Evolutionary conservation across 2,888 invertebrate genomes (phyloP).

Genomic region (Limnephilus auricula): DNA sequence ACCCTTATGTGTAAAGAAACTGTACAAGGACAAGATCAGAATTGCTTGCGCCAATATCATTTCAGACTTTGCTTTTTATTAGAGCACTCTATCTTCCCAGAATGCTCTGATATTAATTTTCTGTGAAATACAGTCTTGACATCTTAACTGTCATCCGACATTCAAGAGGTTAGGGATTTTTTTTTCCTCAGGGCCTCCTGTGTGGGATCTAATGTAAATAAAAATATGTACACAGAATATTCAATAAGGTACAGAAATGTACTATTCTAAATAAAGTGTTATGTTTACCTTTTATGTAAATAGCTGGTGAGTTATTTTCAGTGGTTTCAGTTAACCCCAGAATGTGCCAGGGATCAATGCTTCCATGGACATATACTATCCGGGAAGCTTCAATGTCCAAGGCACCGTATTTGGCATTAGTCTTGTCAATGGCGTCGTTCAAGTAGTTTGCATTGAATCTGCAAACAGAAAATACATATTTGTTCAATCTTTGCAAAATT

Average conservation of each 20-base stretch:
- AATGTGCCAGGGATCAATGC: constrained; percentile 93
- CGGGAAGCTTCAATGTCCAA: constrained; percentile 83
- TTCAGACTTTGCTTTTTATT: too few species aligned
- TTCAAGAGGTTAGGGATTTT: too few species aligned
- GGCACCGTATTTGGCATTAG: constrained; percentile 90
- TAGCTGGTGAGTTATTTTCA: constrained; percentile 80
- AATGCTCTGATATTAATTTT: too few species aligned
- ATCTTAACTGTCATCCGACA: too few species aligned
- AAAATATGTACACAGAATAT: neutral
- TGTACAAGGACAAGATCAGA: too few species aligned
- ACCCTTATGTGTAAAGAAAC: too few species aligned
- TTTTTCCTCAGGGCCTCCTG: too few species aligned
- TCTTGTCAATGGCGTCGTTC: constrained; percentile 80
- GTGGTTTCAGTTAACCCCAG: constrained; percentile 82
- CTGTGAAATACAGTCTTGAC: too few species aligned
- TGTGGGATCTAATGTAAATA: too few species aligned
- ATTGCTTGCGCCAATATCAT: too few species aligned
- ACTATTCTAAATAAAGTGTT: neutral
- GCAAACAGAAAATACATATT: constrained; percentile 18
- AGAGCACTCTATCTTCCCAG: too few species aligned
- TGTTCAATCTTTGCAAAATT: too few species aligned
- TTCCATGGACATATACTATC: constrained; percentile 92
- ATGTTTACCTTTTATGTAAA: constrained; percentile 83
- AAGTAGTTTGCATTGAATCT: constrained; percentile 82
- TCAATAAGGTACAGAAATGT: neutral